These are phyloP conservation scores for Salvator merianae DNA, from an alignment of 2,113 vertebrate genomes.

Conservation along the genomic window DNA sequence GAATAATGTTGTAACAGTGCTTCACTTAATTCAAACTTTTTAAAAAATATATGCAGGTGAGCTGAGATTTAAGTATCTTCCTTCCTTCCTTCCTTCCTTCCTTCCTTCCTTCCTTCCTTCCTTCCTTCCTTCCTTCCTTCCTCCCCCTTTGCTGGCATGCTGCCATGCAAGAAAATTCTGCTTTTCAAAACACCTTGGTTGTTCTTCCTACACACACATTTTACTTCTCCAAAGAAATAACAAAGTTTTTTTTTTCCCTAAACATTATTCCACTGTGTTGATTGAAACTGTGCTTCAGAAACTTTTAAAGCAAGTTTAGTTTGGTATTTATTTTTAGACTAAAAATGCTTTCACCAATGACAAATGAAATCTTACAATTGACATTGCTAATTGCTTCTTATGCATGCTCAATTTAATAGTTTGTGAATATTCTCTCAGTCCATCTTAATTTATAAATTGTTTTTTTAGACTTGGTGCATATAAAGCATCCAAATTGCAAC, in stretches of 20 bases:
- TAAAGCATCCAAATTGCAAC: not conserved
- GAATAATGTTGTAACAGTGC: not conserved
- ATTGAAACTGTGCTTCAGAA: not conserved
- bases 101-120: not conserved
- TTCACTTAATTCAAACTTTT: not conserved
- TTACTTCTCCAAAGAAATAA: not conserved
- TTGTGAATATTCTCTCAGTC: not conserved
- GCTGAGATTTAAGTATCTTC: not conserved
- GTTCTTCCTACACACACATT: not conserved
- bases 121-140: not conserved
- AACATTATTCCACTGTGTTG: not conserved
- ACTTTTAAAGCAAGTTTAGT: not conserved
- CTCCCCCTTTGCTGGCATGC: too few species aligned
- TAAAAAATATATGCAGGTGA: too few species aligned
- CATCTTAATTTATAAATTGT: not conserved
- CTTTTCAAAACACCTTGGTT: not conserved
- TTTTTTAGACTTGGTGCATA: not conserved
- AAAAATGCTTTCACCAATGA: not conserved
- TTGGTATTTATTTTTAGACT: not conserved
- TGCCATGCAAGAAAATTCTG: not conserved
- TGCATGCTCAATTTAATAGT: not conserved
- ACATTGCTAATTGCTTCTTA: slow-evolving; percentile 1
- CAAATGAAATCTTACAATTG: not conserved
- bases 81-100: too few species aligned
- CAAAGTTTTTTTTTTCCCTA: not conserved